Conservation (phyloP, 2,113 vertebrate species). For the Zapus hudsonius region DNA sequence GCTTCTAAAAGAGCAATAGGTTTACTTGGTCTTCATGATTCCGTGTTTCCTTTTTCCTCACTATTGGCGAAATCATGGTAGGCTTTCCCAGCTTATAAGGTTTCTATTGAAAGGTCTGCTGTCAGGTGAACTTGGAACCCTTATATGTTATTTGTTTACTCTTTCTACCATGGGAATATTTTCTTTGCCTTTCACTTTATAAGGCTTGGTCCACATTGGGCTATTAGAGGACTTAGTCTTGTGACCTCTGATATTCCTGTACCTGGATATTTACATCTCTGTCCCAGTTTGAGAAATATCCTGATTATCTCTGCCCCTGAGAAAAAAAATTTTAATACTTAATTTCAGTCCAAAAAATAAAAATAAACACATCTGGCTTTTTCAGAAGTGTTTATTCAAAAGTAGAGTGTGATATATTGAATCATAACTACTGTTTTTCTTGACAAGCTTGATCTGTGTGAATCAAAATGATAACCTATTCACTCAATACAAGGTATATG, state of each 20-base stretch:
- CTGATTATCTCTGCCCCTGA: neutral
- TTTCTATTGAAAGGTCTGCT: neutral
- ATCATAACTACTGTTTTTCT: neutral
- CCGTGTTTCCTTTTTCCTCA: neutral
- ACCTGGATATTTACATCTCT: neutral
- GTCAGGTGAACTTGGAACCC: neutral
- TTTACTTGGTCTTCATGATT: neutral
- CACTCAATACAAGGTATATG: neutral
- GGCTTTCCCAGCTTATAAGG: neutral
- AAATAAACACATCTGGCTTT: neutral
- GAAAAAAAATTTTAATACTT: neutral
- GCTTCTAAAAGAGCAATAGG: neutral
- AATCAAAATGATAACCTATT: neutral
- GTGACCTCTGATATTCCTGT: neutral
- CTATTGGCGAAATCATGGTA: no score
- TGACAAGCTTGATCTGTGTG: neutral
- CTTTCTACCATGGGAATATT: neutral
- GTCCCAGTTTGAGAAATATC: neutral
- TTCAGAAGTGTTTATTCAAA: slow-evolving; percentile 17
- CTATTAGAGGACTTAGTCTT: neutral
- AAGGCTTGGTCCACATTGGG: neutral
- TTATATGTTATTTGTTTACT: neutral
- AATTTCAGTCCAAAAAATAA: neutral
- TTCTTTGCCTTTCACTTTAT: neutral
- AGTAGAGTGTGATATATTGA: neutral